Base-by-base conservation (phyloP, 92 coral and sea anemone species). In the Epizoanthus scotinus region DNA sequence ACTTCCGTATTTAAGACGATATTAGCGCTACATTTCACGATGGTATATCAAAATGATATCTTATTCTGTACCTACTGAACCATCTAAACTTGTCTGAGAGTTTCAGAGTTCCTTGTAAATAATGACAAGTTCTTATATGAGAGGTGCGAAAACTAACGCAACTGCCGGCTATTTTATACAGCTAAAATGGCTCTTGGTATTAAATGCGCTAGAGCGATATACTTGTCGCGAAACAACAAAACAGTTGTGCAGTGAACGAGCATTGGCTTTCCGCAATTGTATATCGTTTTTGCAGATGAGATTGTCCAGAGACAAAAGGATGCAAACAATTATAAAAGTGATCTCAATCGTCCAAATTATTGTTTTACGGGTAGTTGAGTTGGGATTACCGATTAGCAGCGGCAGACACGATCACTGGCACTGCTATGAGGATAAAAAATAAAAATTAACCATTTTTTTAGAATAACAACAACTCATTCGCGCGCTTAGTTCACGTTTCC, bases 1-100 rank as follows among this genome's bases (percentile, higher is more conserved):
- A 68, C 59, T 75, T 75, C 81, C 81, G 81, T 75, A 2, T 74
- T 75, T 58, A 28, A 74, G 67, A 58, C 56, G 81, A 59, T 75
- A 75, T 75, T 75, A 75, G 67, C 42, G 3, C 68, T 59, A 25
- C 36, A 21, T 75, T 56, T 75, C 59, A 36, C 52, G 67, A 75
- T 22, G 67, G 67, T n/a, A 42, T 58, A 75, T 75, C 81, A 75
- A 58, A 75, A n/a, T 47, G 44, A 75, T 58, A 75, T 57, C 56
- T 75, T 59, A 4, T 25, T 25, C 67, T 57, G 42, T 59, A 52
- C 13, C 15, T 59, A 42, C 8, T 20, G 21, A 60, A 52, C 80
- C 44, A 57, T 75, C 52, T n/a, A 29, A 75, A 34, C 63, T 55
- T 21, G n/a, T 57, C 66, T 14, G 12, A 2, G 42, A 54, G 8